Evolutionary conservation across 2,797 vertebrate genomes (phyloP).

Genomic region (Sylvia borin): DNA sequence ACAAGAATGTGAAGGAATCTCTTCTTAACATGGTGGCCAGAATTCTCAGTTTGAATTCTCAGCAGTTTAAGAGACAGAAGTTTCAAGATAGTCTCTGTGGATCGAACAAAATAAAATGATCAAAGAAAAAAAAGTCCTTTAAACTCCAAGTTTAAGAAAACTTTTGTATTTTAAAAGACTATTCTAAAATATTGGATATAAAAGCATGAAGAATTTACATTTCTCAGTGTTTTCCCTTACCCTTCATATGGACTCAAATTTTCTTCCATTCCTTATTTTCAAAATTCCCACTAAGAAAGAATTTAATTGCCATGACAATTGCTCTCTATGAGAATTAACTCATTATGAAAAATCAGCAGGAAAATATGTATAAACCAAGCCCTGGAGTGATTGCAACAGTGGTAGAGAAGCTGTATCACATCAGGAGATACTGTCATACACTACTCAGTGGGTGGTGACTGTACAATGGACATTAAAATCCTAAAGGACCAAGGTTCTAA

Average conservation of each 20-base stretch:
- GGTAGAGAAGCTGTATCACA: neutral
- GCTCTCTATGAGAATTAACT: neutral
- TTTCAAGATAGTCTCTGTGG: neutral
- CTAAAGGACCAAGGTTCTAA: neutral
- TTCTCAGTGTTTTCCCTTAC: neutral
- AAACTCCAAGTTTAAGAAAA: accelerated
- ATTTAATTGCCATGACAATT: neutral
- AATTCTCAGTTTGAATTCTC: neutral
- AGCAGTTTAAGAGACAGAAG: neutral
- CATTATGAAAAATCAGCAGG: neutral
- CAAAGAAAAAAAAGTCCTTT: neutral
- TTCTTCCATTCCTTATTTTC: neutral
- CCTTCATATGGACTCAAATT: neutral
- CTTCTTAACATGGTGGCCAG: neutral
- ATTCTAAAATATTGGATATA: neutral
- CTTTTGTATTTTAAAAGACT: neutral
- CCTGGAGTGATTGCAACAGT: neutral
- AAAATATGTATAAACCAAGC: neutral
- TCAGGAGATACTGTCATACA: neutral
- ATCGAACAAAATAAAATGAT: neutral
- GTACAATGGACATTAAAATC: neutral
- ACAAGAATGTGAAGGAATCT: neutral
- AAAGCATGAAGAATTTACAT: neutral
- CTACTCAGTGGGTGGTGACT: neutral
- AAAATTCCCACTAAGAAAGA: neutral